Conservation (phyloP, 2,888 invertebrate species). For the Drosophila paucipuncta region DNA sequence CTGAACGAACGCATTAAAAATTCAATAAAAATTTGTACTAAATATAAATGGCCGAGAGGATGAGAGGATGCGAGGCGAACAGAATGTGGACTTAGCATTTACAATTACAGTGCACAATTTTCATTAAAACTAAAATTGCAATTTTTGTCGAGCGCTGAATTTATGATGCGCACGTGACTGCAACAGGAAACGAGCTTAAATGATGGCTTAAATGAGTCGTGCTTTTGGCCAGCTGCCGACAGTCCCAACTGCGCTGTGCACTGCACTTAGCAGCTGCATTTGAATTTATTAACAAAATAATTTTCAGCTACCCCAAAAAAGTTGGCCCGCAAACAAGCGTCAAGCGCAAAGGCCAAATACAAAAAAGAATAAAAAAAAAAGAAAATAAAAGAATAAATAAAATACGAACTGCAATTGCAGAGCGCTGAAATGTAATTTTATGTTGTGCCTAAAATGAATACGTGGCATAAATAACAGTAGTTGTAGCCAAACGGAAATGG, state of each 20-base stretch:
- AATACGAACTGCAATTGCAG: constrained; percentile 29
- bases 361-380: neutral
- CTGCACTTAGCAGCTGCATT: constrained; percentile 62
- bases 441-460: constrained; percentile 61
- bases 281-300: constrained; percentile 73
- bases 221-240: constrained; percentile 41
- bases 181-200: constrained; percentile 53
- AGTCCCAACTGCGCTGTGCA: neutral
- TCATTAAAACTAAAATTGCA: constrained; percentile 76
- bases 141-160: constrained; percentile 57
- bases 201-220: constrained; percentile 73
- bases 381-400: constrained; percentile 1
- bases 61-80: neutral
- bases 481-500: neutral
- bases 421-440: constrained; percentile 60
- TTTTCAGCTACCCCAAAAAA: constrained; percentile 38
- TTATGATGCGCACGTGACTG: constrained; percentile 62
- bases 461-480: constrained; percentile 45
- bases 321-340: constrained; percentile 42
- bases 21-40: constrained; percentile 67
- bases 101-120: constrained; percentile 53
- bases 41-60: constrained; percentile 43
- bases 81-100: constrained; percentile 1
- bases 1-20: constrained; percentile 57
- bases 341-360: constrained; percentile 16